Evolutionary conservation across 2,797 vertebrate species (phyloP).

Genomic region (Clarias pachynema): DNA sequence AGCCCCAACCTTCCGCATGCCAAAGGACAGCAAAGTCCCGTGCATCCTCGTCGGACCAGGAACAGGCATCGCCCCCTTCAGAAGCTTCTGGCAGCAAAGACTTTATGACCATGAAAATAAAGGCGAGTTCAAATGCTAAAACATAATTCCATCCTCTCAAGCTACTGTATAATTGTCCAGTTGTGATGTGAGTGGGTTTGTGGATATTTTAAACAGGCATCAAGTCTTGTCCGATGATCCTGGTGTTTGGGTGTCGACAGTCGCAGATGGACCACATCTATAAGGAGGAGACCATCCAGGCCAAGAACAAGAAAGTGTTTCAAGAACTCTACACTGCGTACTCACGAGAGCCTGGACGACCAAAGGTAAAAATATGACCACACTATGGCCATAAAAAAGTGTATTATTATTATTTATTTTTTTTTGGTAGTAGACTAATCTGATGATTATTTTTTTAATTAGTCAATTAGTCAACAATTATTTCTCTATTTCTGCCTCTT

Average conservation of each 20-base stretch:
- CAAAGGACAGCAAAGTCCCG: constrained; percentile 87
- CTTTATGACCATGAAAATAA: constrained; percentile 89
- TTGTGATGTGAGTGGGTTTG: not conserved
- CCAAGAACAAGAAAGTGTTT: constrained; percentile 91
- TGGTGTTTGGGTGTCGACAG: constrained; percentile 96
- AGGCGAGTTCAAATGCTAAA: constrained; percentile 67
- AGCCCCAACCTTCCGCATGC: constrained; percentile 90
- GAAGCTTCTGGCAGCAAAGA: constrained; percentile 98
- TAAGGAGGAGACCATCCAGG: constrained; percentile 90
- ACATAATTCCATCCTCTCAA: not conserved
- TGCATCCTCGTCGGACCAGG: constrained; percentile 95
- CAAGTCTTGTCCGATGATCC: constrained; percentile 88
- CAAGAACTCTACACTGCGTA: constrained; percentile 93
- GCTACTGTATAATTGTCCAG: not conserved
- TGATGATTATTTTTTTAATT: too few relatives aligned
- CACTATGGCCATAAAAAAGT: too few relatives aligned
- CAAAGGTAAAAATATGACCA: constrained; percentile 82
- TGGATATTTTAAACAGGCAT: constrained; percentile 72
- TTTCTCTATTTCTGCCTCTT: too few relatives aligned
- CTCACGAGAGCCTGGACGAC: constrained; percentile 94
- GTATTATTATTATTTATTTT: too few relatives aligned
- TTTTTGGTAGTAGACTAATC: too few relatives aligned
- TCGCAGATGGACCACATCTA: constrained; percentile 97
- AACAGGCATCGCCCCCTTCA: constrained; percentile 96
- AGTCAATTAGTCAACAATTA: too few relatives aligned